Evolutionary conservation across 2,888 invertebrate species (phyloP), one percentile per base, ranked within the genome.

Genomic region (Idaea aversata): DNA sequence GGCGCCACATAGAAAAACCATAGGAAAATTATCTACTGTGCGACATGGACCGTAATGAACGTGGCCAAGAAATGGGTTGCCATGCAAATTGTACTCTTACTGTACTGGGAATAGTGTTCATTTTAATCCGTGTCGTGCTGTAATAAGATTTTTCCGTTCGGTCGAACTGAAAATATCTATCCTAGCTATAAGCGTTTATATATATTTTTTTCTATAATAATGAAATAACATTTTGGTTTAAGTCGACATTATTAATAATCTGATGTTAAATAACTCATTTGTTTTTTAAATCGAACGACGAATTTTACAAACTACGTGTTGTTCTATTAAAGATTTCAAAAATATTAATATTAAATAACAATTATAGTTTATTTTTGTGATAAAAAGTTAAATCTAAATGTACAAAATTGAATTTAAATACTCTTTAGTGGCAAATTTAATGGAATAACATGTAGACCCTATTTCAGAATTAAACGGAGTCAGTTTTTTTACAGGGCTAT

Each of bases 291-390:
- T 82, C 83, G 68, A 62, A 88, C 89, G 91, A 82, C 91, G 91
- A 85, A 85, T 87, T 83, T 83, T 86, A 47, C 86, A 85, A 84
- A 70, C 82, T 87, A 83, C 86, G 85, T 88, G 85, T 88, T 87
- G 81, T 90, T 87, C 86, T 84, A 79, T 82, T 82, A 77, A 81
- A 85, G 81, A 6, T 47, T 47, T 47, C 47, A 10, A 47, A 47
- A 47, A 47, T 5, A 7, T 13, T 13, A 47, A 47, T 38, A 6
- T 38, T 38, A 38, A 38, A 25, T 60, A 35, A 47, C 47, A 62
- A 57, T 47, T 63, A 61, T 47, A 47, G 47, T 10, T 47, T 65
- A 64, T 68, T 63, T 66, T 65, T 36, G 34, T 64, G 60, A 65
- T 57, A 61, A 2, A 38, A 15, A 4, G 15, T 47, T 47, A 6